phyloP scores from a whole-genome alignment of 1,140 invertebrate species.

The Uloborus diversus region DNA sequence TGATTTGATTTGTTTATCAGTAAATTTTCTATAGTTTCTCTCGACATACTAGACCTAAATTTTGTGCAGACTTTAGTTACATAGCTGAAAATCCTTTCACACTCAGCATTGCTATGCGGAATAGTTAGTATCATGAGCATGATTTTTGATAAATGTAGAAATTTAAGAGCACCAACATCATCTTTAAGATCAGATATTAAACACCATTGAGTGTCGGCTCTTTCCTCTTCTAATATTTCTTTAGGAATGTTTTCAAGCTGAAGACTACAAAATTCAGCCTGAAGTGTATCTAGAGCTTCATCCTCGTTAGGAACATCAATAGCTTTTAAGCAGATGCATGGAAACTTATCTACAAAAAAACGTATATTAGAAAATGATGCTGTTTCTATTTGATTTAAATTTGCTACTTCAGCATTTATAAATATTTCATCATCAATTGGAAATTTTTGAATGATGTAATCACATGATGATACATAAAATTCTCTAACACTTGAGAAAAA shows the following conservation, averaged over 20 bases:
- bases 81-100: neutral
- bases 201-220: neutral
- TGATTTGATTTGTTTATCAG: no score
- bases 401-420: neutral
- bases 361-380: neutral
- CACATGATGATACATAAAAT: neutral
- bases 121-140: neutral
- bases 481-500: neutral
- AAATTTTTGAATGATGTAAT: neutral
- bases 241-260: neutral
- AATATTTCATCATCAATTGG: neutral
- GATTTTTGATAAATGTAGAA: neutral
- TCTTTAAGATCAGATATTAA: neutral
- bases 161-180: neutral
- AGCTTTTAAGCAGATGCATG: neutral
- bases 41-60: neutral
- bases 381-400: neutral
- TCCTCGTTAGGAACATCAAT: neutral
- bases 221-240: neutral
- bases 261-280: neutral
- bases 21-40: neutral
- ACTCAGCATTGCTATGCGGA: neutral
- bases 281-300: neutral
- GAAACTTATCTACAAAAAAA: neutral
- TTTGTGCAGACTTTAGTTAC: neutral